Evolutionary conservation across 2,888 invertebrate species (phyloP).

Genomic region (Drosophila mettleri): DNA sequence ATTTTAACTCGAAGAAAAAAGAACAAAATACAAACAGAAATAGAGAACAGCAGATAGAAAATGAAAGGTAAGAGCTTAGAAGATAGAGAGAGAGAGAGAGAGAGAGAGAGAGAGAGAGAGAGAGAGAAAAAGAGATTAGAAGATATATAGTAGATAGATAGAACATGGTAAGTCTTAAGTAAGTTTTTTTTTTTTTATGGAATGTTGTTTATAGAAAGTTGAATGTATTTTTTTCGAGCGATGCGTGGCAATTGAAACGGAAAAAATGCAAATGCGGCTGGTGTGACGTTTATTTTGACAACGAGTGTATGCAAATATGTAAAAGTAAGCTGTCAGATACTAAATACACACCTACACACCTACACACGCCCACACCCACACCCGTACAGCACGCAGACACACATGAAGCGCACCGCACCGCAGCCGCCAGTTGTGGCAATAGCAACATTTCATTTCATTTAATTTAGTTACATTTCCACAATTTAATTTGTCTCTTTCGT

Average conservation of each 20-base stretch:
- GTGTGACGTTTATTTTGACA: constrained; percentile 37
- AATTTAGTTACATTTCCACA: constrained; percentile 71
- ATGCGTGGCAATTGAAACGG: constrained; percentile 9
- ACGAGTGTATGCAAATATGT: constrained; percentile 54
- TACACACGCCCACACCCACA: neutral
- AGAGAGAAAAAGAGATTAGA: too few species aligned
- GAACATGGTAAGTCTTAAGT: too few species aligned
- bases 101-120: too few species aligned
- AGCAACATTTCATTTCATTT: constrained; percentile 63
- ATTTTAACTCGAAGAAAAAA: too few species aligned
- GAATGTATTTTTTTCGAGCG: neutral
- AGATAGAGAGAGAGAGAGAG: too few species aligned
- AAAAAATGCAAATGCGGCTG: constrained; percentile 36
- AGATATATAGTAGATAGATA: neutral
- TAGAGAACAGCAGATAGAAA: too few species aligned
- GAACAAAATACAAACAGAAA: too few species aligned
- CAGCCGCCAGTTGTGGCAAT: constrained; percentile 14
- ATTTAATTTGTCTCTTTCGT: constrained; percentile 22
- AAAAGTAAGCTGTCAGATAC: constrained; percentile 21
- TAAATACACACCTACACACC: constrained; percentile 21
- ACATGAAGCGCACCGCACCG: constrained; percentile 8
- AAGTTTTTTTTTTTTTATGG: too few species aligned
- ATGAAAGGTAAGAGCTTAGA: too few species aligned
- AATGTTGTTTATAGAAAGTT: too few species aligned
- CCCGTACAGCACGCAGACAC: neutral